Evolutionary conservation across 2,888 invertebrate species (phyloP).

Genomic region (Margaritifera margaritifera): DNA sequence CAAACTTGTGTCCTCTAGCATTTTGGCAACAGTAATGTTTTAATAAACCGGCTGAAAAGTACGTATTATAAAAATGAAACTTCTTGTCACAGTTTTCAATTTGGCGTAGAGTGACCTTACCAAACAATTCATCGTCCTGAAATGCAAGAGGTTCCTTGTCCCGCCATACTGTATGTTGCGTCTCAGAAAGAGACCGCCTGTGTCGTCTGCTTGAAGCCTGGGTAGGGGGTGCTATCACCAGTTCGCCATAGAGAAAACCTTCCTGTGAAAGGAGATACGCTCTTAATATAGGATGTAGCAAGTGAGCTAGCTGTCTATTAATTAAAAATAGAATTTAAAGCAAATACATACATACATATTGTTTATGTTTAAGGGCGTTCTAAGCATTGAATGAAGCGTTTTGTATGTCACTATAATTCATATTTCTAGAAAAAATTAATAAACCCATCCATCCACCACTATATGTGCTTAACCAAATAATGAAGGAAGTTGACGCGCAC

Average conservation of each 20-base stretch:
- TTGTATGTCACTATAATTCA: too few relatives aligned
- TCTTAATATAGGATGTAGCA: background rate
- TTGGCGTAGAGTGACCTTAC: conserved; percentile 10
- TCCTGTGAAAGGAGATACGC: conserved; percentile 36
- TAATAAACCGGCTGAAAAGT: too few relatives aligned
- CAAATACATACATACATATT: too few relatives aligned
- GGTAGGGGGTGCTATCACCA: conserved; percentile 50
- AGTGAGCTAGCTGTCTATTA: background rate
- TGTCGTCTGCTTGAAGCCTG: conserved; percentile 35
- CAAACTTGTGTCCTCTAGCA: too few relatives aligned
- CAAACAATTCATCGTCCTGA: conserved; percentile 34
- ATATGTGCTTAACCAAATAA: too few relatives aligned
- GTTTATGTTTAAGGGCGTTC: too few relatives aligned
- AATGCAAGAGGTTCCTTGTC: conserved; percentile 38
- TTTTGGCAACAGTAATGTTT: too few relatives aligned
- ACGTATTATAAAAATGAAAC: background rate
- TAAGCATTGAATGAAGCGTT: too few relatives aligned
- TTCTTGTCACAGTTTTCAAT: background rate
- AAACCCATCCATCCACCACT: too few relatives aligned
- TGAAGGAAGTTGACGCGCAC: too few relatives aligned
- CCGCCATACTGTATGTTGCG: conserved; percentile 44
- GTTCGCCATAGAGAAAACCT: conserved; percentile 50
- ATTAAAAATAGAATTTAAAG: background rate
- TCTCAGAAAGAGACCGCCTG: conserved; percentile 33
- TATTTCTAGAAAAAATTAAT: too few relatives aligned